Conservation (phyloP, 2,888 invertebrate species). For the Oscheius onirici region DNA sequence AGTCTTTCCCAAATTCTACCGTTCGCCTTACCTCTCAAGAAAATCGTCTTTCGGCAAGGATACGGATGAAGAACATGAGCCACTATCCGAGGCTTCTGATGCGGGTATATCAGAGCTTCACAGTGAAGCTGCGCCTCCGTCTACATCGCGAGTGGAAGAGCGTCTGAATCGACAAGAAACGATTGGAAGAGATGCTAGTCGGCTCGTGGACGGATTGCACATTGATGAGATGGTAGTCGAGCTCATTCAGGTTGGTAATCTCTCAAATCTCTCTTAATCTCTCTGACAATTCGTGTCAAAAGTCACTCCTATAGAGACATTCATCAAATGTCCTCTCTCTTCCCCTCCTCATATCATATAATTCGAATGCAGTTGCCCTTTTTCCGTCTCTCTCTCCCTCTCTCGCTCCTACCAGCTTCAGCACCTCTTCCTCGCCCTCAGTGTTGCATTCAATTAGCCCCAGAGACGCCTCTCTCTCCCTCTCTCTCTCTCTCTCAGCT, state of each 20-base stretch:
- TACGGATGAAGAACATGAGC: slow-evolving; percentile 35
- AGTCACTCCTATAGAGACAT: too few species aligned
- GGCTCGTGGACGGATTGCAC: slow-evolving; percentile 55
- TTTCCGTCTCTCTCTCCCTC: slow-evolving; percentile 17
- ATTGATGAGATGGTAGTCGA: slow-evolving; percentile 55
- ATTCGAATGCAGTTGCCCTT: slow-evolving; percentile 5
- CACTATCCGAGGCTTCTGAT: slow-evolving; percentile 36
- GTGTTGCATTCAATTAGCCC: slow-evolving; percentile 17
- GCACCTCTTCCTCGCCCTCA: not conserved
- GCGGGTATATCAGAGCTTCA: slow-evolving; percentile 32
- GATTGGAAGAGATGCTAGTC: slow-evolving; percentile 10
- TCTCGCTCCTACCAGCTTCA: slow-evolving; percentile 9
- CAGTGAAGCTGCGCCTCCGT: not conserved
- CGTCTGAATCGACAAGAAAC: slow-evolving; percentile 35
- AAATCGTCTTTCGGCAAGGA: slow-evolving; percentile 34
- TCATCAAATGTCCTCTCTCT: too few species aligned
- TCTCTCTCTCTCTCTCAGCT: not conserved
- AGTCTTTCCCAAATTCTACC: slow-evolving; percentile 76
- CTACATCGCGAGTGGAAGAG: slow-evolving; percentile 3
- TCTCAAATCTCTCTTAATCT: too few species aligned
- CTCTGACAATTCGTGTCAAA: too few species aligned
- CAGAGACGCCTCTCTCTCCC: not conserved
- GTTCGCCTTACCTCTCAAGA: slow-evolving; percentile 71
- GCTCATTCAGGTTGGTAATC: slow-evolving; percentile 50
- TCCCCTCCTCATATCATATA: too few species aligned